These are phyloP conservation scores for Chelonia mydas DNA, from an alignment of 2,797 vertebrate genomes.

Conservation along the genomic window DNA sequence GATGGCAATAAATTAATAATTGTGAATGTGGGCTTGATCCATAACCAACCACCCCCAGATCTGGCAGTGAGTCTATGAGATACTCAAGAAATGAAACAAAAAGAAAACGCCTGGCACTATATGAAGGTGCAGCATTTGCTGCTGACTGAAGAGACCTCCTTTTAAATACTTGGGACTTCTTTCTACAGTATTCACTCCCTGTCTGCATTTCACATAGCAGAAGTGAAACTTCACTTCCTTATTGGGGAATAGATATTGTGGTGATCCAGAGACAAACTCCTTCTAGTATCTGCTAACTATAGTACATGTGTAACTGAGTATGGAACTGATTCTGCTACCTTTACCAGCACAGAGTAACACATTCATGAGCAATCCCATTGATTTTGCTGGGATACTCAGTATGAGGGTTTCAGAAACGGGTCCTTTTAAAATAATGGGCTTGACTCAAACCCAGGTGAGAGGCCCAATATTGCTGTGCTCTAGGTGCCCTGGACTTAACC, in stretches of 20 bases:
- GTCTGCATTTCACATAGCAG: background rate
- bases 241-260: background rate
- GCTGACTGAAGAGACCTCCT: background rate
- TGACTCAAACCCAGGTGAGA: background rate
- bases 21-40: background rate
- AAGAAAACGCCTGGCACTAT: background rate
- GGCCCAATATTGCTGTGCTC: background rate
- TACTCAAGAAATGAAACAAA: background rate
- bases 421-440: background rate
- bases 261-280: background rate
- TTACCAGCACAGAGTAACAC: background rate
- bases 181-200: background rate
- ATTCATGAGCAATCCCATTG: background rate
- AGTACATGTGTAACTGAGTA: background rate
- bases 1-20: background rate
- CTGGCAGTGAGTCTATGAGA: constrained; percentile 5
- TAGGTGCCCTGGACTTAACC: background rate
- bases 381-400: background rate
- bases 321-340: background rate
- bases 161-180: background rate
- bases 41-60: background rate
- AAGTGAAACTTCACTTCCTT: background rate
- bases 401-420: background rate
- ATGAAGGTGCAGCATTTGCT: background rate
- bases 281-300: background rate